phyloP scores from a whole-genome alignment of 2,797 vertebrate genomes.

The Gadopsis bispinosus region DNA sequence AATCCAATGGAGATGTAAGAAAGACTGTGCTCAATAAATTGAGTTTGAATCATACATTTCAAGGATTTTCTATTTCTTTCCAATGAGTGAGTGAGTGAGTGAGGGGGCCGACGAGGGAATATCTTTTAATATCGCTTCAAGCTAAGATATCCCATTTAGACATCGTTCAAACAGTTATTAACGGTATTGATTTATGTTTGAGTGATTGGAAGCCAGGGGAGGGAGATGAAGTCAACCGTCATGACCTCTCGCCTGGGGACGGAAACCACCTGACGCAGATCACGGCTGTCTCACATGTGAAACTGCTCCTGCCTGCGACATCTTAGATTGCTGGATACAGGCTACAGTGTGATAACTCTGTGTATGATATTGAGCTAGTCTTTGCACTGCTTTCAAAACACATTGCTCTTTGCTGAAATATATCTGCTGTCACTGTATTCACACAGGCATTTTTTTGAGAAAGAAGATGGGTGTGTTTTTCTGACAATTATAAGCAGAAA shows the following conservation, averaged over 20 bases:
- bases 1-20: conserved; percentile 14
- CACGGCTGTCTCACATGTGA: conserved; percentile 76
- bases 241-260: conserved; percentile 82
- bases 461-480: conserved; percentile 16
- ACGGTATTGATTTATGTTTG: conserved; percentile 89
- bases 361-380: conserved; percentile 57
- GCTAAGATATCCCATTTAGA: conserved; percentile 87
- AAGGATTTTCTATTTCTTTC: conserved; percentile 51
- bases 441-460: conserved; percentile 11
- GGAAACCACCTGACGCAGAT: conserved; percentile 83
- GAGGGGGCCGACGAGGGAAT: conserved; percentile 51
- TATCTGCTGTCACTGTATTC: conserved; percentile 24
- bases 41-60: conserved; percentile 40
- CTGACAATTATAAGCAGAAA: conserved; percentile 17
- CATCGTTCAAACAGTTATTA: conserved; percentile 88
- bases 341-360: conserved; percentile 64
- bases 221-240: conserved; percentile 83
- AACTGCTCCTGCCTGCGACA: conserved; percentile 74
- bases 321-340: conserved; percentile 80
- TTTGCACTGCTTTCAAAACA: conserved; percentile 43
- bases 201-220: conserved; percentile 84
- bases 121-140: conserved; percentile 82
- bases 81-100: conserved; percentile 48
- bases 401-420: conserved; percentile 55
- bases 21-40: conserved; percentile 33